Base-by-base conservation (phyloP, 1,140 invertebrate species). In the Drosophila pandora region DNA sequence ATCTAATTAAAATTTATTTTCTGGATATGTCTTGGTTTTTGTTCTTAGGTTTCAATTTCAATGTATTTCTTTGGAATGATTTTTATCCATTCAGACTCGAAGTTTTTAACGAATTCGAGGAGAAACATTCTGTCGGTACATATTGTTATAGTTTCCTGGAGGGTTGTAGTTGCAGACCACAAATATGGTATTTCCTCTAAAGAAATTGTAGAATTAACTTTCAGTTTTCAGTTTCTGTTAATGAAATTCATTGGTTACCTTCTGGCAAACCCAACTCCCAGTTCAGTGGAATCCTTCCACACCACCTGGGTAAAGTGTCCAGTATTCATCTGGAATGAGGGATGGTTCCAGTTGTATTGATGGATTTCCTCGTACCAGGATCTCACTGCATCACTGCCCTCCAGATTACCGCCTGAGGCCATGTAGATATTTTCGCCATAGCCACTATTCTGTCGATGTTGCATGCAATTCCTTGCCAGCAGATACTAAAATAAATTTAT, bases 371-470 rank as follows among this genome's bases (percentile, higher is more conserved):
- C 92, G 70, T 95, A 95, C 94, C 94, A 95, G 65, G 93, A 93
- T 7, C 92, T 92, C 8, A 94, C 92, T 6, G 94, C 94, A 79
- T 94, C 93, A n/a, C 92, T 87, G 0, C 94, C 93, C 8, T 92
- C 90, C 0, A 94, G 43, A 37, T 60, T 89, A n/a, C 95, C 94
- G 57, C 94, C 95, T 10, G 59, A 65, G 4, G 94, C 94, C 90
- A 96, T 94, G 80, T 95, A 97, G 59, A 97, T 94, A 90, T 97
- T 97, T 90, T 97, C 96, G 1, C 96, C 96, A 90, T 97, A 97
- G 22, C 95, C 94, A 64, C 93, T 94, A 72, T 96, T 94, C 22
- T 94, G 93, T 30, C 96, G 95, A 89, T 98, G 97, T 47, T 79
- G 47, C 57, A 90, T 62, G n/a, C 21, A 22, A 41, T 90, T 87